phyloP scores from a whole-genome alignment of 1,140 invertebrate species.

The Zaprionus ornatus region DNA sequence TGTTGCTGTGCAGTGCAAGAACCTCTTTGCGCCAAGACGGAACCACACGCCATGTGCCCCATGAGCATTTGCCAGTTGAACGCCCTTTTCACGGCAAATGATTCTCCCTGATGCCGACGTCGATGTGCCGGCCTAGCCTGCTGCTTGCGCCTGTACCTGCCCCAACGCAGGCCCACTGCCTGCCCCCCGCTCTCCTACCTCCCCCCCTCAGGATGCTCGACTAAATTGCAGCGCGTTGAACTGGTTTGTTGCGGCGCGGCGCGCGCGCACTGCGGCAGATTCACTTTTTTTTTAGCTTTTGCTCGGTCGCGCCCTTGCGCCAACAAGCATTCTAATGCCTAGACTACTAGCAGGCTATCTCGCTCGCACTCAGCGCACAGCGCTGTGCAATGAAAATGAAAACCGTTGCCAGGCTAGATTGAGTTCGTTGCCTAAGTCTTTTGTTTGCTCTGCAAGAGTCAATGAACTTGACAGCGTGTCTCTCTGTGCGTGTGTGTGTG shows the following conservation, averaged over 20 bases:
- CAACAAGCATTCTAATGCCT: constrained; percentile 60
- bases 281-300: constrained; percentile 76
- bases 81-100: constrained; percentile 84
- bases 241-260: constrained; percentile 56
- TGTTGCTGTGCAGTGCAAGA: constrained; percentile 61
- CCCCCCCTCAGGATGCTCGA: constrained; percentile 11
- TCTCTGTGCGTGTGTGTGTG: background rate
- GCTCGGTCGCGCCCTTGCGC: constrained; percentile 40
- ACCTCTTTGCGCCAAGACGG: constrained; percentile 50
- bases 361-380: constrained; percentile 1
- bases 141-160: constrained; percentile 31
- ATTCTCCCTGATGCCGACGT: constrained; percentile 63
- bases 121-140: constrained; percentile 21
- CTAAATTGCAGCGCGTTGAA: constrained; percentile 39
- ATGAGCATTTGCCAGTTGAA: constrained; percentile 81
- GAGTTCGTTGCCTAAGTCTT: constrained; percentile 82
- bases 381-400: constrained; percentile 75
- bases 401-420: constrained; percentile 65
- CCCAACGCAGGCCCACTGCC: constrained; percentile 38
- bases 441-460: constrained; percentile 65
- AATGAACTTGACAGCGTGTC: constrained; percentile 49
- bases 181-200: background rate
- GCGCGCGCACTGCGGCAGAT: constrained; percentile 71
- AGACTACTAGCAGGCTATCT: constrained; percentile 24
- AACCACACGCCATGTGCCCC: constrained; percentile 67